Conservation (phyloP, 2,797 vertebrate species). For the Petrocephalus sullivani region DNA sequence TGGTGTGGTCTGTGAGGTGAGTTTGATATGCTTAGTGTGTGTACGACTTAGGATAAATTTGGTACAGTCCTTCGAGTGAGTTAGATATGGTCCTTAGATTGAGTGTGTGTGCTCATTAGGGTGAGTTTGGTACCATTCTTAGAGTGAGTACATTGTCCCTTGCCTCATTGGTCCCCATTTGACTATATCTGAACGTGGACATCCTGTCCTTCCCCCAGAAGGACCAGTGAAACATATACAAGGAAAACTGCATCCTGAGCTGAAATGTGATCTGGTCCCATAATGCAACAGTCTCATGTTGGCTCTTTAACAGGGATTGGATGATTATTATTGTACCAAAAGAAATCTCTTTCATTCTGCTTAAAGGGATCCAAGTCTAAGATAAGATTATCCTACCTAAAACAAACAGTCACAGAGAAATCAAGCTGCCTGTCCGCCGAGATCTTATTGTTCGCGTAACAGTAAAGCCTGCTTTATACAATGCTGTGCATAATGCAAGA, state of each 20-base stretch:
- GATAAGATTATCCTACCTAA: background rate
- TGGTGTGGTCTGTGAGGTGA: background rate
- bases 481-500: constrained; percentile 1
- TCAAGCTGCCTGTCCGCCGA: background rate
- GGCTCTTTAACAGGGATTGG: background rate
- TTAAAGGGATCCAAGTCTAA: background rate
- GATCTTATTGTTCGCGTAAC: background rate
- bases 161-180: background rate
- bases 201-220: background rate
- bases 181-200: background rate
- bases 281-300: background rate
- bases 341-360: background rate
- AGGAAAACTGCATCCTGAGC: background rate
- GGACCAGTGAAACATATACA: background rate
- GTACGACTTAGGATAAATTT: background rate
- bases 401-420: constrained; percentile 3
- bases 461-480: background rate
- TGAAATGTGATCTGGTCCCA: background rate
- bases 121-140: background rate
- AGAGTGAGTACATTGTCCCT: background rate
- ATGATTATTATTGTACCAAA: background rate
- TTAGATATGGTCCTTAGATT: background rate
- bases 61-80: background rate
- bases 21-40: background rate
- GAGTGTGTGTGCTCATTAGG: background rate